Evolutionary conservation across 1,140 invertebrate genomes (phyloP), one percentile per base, ranked within the genome.

Genomic region (Tetraneura akinire): DNA sequence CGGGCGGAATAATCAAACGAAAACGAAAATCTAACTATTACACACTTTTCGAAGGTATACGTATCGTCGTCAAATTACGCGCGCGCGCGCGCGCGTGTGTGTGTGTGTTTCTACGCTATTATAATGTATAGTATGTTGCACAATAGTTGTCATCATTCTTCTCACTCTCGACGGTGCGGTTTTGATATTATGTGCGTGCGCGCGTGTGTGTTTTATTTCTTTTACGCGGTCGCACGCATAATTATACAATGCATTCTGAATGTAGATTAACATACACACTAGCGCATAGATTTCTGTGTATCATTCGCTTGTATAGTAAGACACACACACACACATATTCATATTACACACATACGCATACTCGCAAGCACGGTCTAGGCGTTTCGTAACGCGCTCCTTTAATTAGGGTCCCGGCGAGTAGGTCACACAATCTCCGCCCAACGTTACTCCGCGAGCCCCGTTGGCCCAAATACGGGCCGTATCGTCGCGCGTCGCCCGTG

Each of bases 381-480:
- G 74, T 78, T 78, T 78, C 74, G 74, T 55, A 78, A 78, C 74
- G 53, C 53, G 74, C 55, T 78, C 53, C 74, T 60, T 78, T 78
- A 78, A 78, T 78, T 78, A 78, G 74, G 74, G 74, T 78, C 74
- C 74, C 55, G 74, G 74, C 74, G 74, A 78, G 73, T 78, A 78
- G 74, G 74, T 78, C 74, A 78, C 74, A 62, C 55, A 78, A 78
- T 78, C 74, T 78, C 74, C 74, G 74, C 74, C 74, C 74, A 78
- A 78, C 55, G 55, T 78, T 14, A 42, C 53, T 55, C 23, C 74
- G 53, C 74, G 1, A 55, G 21, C 21, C 37, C 32, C 23, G 53
- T 29, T 60, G 32, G 53, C 74, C 74, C 74, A 60, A 21, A 47
- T 60, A n/a, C 55, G 26, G 3, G 21, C 21, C 66, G n/a, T 29